Base-by-base conservation (phyloP, 1,140 invertebrate genomes). In the Drosophila lowei region DNA sequence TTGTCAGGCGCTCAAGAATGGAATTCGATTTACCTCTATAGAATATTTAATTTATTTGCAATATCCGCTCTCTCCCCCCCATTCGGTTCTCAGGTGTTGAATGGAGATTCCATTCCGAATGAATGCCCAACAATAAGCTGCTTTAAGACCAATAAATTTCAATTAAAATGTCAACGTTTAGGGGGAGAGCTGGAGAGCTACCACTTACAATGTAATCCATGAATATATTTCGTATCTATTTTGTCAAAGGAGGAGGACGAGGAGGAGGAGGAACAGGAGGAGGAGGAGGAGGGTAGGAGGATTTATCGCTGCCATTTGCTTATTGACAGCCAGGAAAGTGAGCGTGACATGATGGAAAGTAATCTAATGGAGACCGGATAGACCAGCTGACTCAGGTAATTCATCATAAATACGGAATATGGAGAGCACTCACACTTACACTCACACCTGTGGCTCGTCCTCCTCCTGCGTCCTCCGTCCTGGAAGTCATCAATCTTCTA, bases 301-400 rank as follows among this genome's bases (percentile, higher is more conserved):
- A 85, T 85, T 85, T 86, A 85, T 85, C 47, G 77, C 73, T 48
- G 48, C 57, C 73, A 85, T 85, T 85, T 86, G 81, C 81, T 77
- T 86, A 85, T 85, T 85, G 80, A 86, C 80, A 85, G 81, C 68
- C 71, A 61, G 61, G 72, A 74, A 75, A 75, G 65, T 72, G 58
- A 56, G 67, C 59, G 38, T 75, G 72, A 75, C 71, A 75, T 57
- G 68, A 64, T 83, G 79, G 80, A 83, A 79, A 64, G 77, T 75
- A 74, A 79, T 86, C 64, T 74, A 80, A 73, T 73, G 56, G 57
- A 64, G 62, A 67, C 30, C 44, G 47, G 34, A 47, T 66, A 57
- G 42, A 47, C 30, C 58, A 65, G 61, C 57, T 47, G 41, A 52
- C 77, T 74, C 56, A 76, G 73, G 79, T 86, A 84, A 84, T 84